Percentiles rank a stretch among this genome's conserved stretches.
These are phyloP conservation scores for Gopherus evgoodei DNA, from an alignment of 2,113 vertebrate species.

Conservation along the genomic window DNA sequence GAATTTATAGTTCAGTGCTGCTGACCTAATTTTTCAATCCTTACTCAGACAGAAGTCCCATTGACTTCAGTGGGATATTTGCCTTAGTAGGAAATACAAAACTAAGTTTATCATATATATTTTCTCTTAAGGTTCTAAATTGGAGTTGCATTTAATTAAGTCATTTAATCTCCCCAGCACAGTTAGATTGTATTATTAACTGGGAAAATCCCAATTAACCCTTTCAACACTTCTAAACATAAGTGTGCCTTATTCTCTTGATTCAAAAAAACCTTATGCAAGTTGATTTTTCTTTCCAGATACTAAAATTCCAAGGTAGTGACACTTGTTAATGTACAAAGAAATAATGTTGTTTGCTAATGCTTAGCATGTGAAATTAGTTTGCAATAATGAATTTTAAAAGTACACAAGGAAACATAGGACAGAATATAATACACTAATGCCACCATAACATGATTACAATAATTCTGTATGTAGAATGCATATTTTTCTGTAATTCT, in stretches of 20 bases:
- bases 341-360: neutral
- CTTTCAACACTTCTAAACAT: neutral
- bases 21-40: neutral
- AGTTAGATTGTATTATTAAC: slow-evolving; percentile 17
- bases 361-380: neutral
- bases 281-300: neutral
- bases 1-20: neutral
- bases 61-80: neutral
- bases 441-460: neutral
- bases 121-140: neutral
- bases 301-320: neutral
- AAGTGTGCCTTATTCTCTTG: neutral
- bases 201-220: neutral
- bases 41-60: neutral
- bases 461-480: neutral
- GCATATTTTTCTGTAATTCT: neutral
- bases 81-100: neutral
- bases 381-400: neutral
- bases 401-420: neutral
- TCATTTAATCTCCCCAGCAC: slow-evolving; percentile 20
- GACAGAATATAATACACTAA: neutral
- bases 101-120: neutral
- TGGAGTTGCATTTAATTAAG: slow-evolving; percentile 2
- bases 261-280: neutral
- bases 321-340: neutral